phyloP scores from a whole-genome alignment of 2,113 vertebrate species.

The Archocentrus centrarchus region DNA sequence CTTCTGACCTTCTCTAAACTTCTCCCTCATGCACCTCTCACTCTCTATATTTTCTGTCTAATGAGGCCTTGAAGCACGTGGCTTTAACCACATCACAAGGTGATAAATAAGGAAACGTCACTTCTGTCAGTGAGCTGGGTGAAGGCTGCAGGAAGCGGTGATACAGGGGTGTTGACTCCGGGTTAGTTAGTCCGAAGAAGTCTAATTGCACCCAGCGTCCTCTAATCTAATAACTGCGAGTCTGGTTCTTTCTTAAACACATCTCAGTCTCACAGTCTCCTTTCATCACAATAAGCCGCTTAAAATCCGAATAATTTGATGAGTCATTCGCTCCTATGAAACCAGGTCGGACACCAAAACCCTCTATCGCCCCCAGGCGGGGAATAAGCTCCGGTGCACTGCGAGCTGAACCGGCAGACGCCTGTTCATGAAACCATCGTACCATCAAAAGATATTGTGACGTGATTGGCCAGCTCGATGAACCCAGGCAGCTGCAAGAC shows the following conservation, averaged over 20 bases:
- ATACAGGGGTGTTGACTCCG: neutral
- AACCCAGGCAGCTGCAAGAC: neutral
- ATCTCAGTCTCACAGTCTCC: neutral
- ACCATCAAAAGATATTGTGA: neutral
- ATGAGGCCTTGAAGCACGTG: neutral
- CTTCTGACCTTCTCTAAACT: neutral
- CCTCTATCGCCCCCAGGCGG: slow-evolving; percentile 54
- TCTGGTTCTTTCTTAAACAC: too few relatives aligned
- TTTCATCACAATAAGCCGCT: neutral
- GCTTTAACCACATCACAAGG: too few relatives aligned
- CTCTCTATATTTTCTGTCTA: neutral
- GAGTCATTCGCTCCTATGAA: neutral
- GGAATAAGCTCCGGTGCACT: neutral
- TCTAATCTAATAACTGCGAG: neutral
- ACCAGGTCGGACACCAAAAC: neutral
- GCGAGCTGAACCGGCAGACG: neutral
- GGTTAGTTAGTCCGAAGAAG: neutral
- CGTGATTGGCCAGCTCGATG: slow-evolving; percentile 9
- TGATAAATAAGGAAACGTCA: neutral
- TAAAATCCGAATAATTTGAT: neutral
- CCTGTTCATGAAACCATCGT: slow-evolving; percentile 7
- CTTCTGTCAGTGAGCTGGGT: neutral
- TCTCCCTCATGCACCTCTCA: too few relatives aligned
- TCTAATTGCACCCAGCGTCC: neutral
- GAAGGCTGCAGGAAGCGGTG: neutral